Base-by-base conservation (phyloP, 2,888 invertebrate genomes). In the Eudemis profundana region DNA sequence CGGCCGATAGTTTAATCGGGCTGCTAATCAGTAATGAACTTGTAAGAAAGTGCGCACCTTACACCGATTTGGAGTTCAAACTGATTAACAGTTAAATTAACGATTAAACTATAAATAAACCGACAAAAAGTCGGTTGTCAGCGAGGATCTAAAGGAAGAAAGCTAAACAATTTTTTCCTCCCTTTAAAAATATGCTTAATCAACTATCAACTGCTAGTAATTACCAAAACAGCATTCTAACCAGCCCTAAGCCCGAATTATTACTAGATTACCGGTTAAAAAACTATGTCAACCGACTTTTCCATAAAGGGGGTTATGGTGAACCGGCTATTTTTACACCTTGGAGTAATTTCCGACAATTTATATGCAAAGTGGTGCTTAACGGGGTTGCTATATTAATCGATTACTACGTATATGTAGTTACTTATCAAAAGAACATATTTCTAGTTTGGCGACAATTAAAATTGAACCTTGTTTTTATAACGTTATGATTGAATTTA, bases 271-370 rank as follows among this genome's bases (percentile, higher is more conserved):
- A 38, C 8, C 38, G 40, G n/a, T 64, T 33, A 29, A 64, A 61
- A 59, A 59, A 59, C 51, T 19, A 17, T 59, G 64, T 65, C 59
- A 59, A 46, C 46, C 51, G 44, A 51, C 59, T 38, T 64, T 23
- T 36, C 63, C 63, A 51, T 65, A 42, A 53, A 59, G 44, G 64
- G 36, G 64, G 59, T 29, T 64, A 59, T 56, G 57, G 63, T 50
- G 49, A 59, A 51, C 54, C 12, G 33, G 44, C 50, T 29, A 65
- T 65, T 65, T 65, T 65, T 59, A 53, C 64, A 65, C 64, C 64
- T 65, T 19, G 19, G 23, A 27, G 64, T 51, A 65, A 65, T 65
- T 65, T 65, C 64, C 51, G 51, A 59, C 59, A 19, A 46, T 65
- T 65, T 46, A 53, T 53, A 65, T 65, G 64, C 59, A 51, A 65